Evolutionary conservation across 2,797 vertebrate species (phyloP).

Genomic region (Podargus strigoides): DNA sequence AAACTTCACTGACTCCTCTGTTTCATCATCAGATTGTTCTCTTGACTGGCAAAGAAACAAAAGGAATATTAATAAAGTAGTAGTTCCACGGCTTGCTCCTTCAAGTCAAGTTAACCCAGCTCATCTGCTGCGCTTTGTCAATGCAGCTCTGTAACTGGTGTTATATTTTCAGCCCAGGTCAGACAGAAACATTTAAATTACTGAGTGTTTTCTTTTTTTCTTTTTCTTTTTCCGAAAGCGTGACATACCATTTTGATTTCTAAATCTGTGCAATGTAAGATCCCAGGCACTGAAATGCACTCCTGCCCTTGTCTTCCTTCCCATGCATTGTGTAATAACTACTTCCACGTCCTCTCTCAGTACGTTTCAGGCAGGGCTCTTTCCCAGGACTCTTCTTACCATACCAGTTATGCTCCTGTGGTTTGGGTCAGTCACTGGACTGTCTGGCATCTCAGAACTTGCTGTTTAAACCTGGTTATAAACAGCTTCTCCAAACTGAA

Average conservation of each 20-base stretch:
- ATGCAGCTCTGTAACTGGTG: neutral
- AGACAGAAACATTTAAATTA: slow-evolving; percentile 20
- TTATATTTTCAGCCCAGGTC: slow-evolving; percentile 21
- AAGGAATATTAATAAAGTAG: slow-evolving; percentile 65
- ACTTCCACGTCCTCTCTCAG: slow-evolving; percentile 45
- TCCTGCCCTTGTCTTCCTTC: slow-evolving; percentile 32
- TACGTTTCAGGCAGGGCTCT: slow-evolving; percentile 28
- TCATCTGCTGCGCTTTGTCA: neutral
- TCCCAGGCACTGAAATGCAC: slow-evolving; percentile 26
- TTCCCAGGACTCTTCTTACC: slow-evolving; percentile 58
- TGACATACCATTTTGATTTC: slow-evolving; percentile 67
- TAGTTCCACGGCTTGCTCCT: neutral
- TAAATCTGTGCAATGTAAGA: slow-evolving; percentile 45
- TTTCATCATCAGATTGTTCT: slow-evolving; percentile 97
- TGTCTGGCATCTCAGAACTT: slow-evolving; percentile 69
- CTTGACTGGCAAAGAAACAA: slow-evolving; percentile 85
- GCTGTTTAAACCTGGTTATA: slow-evolving; percentile 66
- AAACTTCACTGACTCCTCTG: slow-evolving; percentile 96
- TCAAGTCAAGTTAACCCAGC: neutral
- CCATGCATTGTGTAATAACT: slow-evolving; percentile 47
- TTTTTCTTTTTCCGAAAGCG: slow-evolving; percentile 14
- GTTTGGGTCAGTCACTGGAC: slow-evolving; percentile 69
- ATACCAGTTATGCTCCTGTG: slow-evolving; percentile 65
- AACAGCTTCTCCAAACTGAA: slow-evolving; percentile 67
- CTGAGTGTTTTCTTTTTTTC: neutral